Evolutionary conservation across 2,888 invertebrate genomes (phyloP), one percentile per base, ranked within the genome.

Genomic region (Ptycholaimellus sp.): DNA sequence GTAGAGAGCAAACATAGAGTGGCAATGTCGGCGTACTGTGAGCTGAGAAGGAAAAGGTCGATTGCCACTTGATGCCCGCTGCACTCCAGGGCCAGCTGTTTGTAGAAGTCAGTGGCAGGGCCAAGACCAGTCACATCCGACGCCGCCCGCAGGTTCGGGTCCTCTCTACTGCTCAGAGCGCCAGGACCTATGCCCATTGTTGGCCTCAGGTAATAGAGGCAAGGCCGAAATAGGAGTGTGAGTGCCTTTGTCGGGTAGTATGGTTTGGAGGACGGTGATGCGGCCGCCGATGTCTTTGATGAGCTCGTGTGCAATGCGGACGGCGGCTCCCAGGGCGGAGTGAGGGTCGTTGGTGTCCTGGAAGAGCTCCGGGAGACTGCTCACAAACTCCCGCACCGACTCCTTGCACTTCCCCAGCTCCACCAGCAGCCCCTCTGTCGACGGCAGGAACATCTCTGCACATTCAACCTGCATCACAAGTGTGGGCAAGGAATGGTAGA

Each of bases 81-180:
- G 61, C 90, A 93, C 59, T 96, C 90, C 34, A 96, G 62, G 0
- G 96, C 85, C 23, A 85, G 64, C 33, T 83, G 74, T 65, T 96
- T 96, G 65, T 85, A 85, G 66, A 90, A 99, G 62, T 96, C 96
- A 2, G 81, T 90, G 2, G 82, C 81, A 0, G 96, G 90, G 60
- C 79, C 82, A 44, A 90, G n/a, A n/a, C n/a, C n/a, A n/a, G n/a
- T n/a, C n/a, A n/a, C n/a, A n/a, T n/a, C n/a, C n/a, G n/a, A 75
- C 6, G 73, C 70, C 25, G 70, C 64, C 31, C 82, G 68, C 46
- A 76, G 73, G 55, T 76, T 78, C 1, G 83, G 78, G 61, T 87
- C 80, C 64, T 93, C 87, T 48, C 81, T 70, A 9, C 73, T 61
- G 44, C 72, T 73, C 49, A 99, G 65, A 3, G 76, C 72, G 33